Base-by-base conservation (phyloP, 1,140 invertebrate species). In the Zaprionus nigranus region DNA sequence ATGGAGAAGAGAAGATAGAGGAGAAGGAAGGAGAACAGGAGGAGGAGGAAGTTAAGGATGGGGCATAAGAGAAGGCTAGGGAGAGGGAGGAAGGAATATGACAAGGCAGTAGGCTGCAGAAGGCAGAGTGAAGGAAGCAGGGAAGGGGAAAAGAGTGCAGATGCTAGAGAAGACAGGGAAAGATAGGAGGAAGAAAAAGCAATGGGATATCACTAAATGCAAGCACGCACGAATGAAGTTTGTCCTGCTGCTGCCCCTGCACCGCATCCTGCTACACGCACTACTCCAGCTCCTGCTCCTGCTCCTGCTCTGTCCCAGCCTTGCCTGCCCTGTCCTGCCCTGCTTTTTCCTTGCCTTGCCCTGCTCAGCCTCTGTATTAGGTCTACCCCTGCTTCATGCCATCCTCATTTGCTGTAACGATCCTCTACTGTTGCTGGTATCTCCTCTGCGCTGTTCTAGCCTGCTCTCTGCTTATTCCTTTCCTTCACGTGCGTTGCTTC, bases 211-310 rank as follows among this genome's bases (percentile, higher is more conserved):
- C 3, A 24, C 58, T 24, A n/a, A 66, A 68, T 28, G 64, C 63
- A 83, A 49, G 75, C 65, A 80, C 67, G 67, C 73, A 83, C 73
- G 76, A 30, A 56, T 28, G 53, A 30, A 56, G 53, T 56, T 56
- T 28, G 15, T 15, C 0, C 15, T 30, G 12, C 13, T 7, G 17
- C 13, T 26, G 4, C 17, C 46, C 5, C 46, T 51, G 20, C 17
- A 12, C 9, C 20, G 7, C 17, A 3, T 17, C 3, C 2, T 22
- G n/a, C 40, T 43, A 15, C 40, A n/a, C 40, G n/a, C 40, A 6
- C 7, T 20, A 9, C n/a, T 3, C 9, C 30, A 34, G 30, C 30
- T 34, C 2, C 4, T 6, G 38, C 3, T 40, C 34, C 36, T 38
- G 4, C 36, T 15, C 13, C 30, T n/a, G 40, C 40, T 30, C 28